Evolutionary conservation across 1,140 invertebrate genomes (phyloP), one percentile per base, ranked within the genome.

Genomic region (Hormaphis cornu): DNA sequence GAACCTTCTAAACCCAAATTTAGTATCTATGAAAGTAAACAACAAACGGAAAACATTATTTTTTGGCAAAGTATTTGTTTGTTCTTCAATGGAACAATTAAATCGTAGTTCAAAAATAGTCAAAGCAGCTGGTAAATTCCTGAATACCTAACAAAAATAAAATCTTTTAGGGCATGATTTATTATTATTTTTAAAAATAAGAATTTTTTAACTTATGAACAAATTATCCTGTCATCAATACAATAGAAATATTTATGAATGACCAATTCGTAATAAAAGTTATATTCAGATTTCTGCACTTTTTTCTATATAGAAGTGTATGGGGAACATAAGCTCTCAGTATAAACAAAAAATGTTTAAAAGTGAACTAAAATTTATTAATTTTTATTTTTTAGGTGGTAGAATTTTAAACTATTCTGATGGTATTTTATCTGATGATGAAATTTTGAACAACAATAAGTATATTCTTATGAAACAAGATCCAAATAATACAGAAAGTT

Each of bases 391-490:
- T 58, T 40, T 66, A 66, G 61, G 44, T 37, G 61, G 61, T 0
- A 14, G 50, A 48, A 46, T 48, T 14, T 50, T 66, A 1, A 44
- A 50, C 33, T 66, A 33, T 35, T 50, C 8, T 22, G 61, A 50
- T 22, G 8, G 12, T 2, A 16, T 9, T 16, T 24, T 66, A 9
- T 20, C 18, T n/a, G 44, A 22, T 8, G 7, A 50, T 16, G 61
- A 66, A 46, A 66, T 66, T 35, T 46, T 66, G 30, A 22, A 24
- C 3, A 2, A 12, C 33, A 9, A 20, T 22, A 14, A 22, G 9
- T n/a, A 50, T 33, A 66, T 66, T 33, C 0, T 66, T 16, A 50
- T 66, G 61, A 42, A 66, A 33, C 44, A 50, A 66, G 61, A 66
- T 35, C 9, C 28, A 30, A 9, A 3, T 1, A 24, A 24, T 24